phyloP scores from a whole-genome alignment of 1,140 invertebrate genomes.

The Varroa destructor region DNA sequence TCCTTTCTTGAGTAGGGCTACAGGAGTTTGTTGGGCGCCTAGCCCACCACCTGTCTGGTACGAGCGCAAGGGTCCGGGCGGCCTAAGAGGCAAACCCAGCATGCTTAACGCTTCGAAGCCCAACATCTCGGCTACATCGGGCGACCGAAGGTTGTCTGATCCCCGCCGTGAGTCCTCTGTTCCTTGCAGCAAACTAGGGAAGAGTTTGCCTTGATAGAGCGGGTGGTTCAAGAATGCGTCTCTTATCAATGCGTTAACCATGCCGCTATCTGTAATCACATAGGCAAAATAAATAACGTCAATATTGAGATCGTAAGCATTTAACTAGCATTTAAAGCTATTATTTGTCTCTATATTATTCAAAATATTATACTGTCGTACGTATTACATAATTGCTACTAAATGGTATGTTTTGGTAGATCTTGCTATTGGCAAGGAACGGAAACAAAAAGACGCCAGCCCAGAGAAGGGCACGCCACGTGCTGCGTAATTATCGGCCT shows the following conservation, averaged over 20 bases:
- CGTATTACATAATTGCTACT: no score
- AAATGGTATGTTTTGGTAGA: no score
- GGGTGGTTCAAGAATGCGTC: conserved; percentile 14
- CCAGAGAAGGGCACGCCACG: not conserved
- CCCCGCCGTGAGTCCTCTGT: conserved; percentile 5
- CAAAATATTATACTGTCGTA: no score
- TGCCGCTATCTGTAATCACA: conserved; percentile 4
- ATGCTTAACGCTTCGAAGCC: no score
- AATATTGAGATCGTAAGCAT: not conserved
- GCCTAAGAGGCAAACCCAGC: no score
- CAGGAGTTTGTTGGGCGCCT: not conserved
- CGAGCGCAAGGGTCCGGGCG: no score
- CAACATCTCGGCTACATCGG: no score
- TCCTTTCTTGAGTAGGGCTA: conserved; percentile 16
- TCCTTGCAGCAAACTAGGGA: not conserved
- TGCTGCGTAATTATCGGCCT: not conserved
- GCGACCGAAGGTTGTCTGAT: not conserved
- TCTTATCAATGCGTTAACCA: conserved; percentile 28
- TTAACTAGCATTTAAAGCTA: no score
- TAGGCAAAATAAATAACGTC: not conserved
- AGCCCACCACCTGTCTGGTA: no score
- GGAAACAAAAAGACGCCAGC: no score
- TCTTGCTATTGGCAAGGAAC: no score
- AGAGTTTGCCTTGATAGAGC: conserved; percentile 5
- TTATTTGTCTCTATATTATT: no score